Evolutionary conservation across 2,888 invertebrate genomes (phyloP).

Genomic region (Orthosia cruda): DNA sequence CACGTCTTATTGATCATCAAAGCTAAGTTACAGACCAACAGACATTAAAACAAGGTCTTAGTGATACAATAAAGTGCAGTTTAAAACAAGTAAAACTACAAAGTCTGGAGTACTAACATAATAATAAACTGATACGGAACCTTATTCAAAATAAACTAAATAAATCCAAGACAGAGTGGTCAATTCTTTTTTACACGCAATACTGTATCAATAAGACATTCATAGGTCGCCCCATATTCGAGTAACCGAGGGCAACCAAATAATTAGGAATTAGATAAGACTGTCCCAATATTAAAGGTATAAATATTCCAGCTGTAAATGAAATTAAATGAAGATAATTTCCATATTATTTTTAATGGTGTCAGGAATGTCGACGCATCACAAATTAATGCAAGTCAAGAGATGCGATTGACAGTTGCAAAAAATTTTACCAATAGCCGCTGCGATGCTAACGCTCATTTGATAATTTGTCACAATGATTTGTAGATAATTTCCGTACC

Average conservation of each 20-base stretch:
- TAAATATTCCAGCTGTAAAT: background rate
- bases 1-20: background rate
- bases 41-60: background rate
- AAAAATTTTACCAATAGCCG: too few relatives aligned
- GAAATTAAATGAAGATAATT: too few relatives aligned
- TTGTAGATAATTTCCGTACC: too few relatives aligned
- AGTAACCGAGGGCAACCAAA: conserved; percentile 42
- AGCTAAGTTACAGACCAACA: background rate
- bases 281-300: background rate
- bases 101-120: background rate
- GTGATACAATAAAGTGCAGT: background rate
- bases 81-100: background rate
- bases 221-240: conserved; percentile 49
- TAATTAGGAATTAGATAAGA: conserved; percentile 2
- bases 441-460: too few relatives aligned
- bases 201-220: conserved; percentile 55
- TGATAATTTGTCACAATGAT: too few relatives aligned
- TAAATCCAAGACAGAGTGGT: conserved; percentile 21
- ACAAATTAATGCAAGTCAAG: too few relatives aligned
- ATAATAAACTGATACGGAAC: conserved; percentile 22
- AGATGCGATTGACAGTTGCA: too few relatives aligned
- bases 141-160: conserved; percentile 1
- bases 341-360: too few relatives aligned
- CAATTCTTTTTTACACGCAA: conserved; percentile 33
- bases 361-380: too few relatives aligned